phyloP scores from a whole-genome alignment of 2,113 vertebrate genomes.

The Nipponia nippon region DNA sequence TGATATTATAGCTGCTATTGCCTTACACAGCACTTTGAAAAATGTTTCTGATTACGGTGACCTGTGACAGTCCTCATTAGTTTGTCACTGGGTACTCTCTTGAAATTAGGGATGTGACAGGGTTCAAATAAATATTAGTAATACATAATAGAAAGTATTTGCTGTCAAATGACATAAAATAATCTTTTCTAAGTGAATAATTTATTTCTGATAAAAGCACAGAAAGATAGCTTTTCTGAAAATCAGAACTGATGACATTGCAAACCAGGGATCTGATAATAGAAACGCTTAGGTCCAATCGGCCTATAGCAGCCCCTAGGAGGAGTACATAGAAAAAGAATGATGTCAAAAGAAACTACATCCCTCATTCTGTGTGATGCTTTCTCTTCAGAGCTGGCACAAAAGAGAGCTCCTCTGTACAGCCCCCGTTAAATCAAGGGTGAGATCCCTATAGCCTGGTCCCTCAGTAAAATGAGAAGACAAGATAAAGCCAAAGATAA shows the following conservation, averaged over 20 bases:
- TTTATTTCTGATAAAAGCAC: neutral
- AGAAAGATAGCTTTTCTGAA: neutral
- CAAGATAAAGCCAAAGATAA: neutral
- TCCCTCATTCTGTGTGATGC: neutral
- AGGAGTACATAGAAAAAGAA: neutral
- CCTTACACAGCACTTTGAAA: slow-evolving; percentile 17
- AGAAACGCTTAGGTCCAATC: neutral
- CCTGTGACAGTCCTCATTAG: neutral
- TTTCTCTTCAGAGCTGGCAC: neutral
- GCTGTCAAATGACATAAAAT: neutral
- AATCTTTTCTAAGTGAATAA: neutral
- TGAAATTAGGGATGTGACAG: neutral
- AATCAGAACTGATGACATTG: neutral
- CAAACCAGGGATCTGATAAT: neutral
- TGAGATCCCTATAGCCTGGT: neutral
- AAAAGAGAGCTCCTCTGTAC: neutral
- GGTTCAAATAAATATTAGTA: slow-evolving; percentile 7
- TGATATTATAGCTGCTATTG: neutral
- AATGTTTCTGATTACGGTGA: slow-evolving; percentile 17
- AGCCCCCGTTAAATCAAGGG: neutral
- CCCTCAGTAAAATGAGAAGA: neutral
- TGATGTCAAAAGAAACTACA: neutral
- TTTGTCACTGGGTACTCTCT: neutral
- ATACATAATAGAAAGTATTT: neutral
- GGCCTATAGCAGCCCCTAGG: neutral